phyloP scores from a whole-genome alignment of 1,140 invertebrate genomes.

The Mycetomoellerius zeteki region DNA sequence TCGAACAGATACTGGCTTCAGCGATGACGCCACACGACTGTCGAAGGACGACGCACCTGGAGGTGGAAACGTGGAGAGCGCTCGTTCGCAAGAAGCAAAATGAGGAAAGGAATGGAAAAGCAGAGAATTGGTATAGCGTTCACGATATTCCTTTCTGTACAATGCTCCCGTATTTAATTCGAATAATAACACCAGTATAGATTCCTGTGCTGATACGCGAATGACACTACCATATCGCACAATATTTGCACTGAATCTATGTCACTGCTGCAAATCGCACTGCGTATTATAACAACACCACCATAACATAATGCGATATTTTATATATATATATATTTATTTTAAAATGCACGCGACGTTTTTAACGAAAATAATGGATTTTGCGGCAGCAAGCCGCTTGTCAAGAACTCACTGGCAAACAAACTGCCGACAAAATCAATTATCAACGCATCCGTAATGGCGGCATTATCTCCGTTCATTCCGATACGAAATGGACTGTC shows the following conservation, averaged over 20 bases:
- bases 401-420: conserved; percentile 13
- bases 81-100: background rate
- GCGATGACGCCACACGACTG: conserved; percentile 36
- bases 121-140: background rate
- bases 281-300: background rate
- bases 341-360: background rate
- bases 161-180: background rate
- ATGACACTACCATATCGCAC: background rate
- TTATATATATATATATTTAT: background rate
- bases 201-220: background rate
- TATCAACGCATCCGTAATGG: background rate
- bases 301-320: background rate
- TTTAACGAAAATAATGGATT: background rate
- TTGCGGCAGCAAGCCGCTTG: too few species aligned
- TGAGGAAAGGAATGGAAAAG: background rate
- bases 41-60: conserved; percentile 38
- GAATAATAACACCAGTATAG: background rate
- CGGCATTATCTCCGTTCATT: conserved; percentile 45
- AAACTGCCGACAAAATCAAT: background rate
- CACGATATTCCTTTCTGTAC: background rate
- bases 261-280: background rate
- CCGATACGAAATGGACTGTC: conserved; percentile 43
- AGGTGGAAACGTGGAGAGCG: conserved; percentile 2
- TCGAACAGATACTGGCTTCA: conserved; percentile 12
- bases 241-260: background rate